A percentile compares a stretch with the other conserved stretches of the same genome.
Evolutionary conservation across 2,113 vertebrate species (phyloP).

Genomic region (Desmodus rotundus): DNA sequence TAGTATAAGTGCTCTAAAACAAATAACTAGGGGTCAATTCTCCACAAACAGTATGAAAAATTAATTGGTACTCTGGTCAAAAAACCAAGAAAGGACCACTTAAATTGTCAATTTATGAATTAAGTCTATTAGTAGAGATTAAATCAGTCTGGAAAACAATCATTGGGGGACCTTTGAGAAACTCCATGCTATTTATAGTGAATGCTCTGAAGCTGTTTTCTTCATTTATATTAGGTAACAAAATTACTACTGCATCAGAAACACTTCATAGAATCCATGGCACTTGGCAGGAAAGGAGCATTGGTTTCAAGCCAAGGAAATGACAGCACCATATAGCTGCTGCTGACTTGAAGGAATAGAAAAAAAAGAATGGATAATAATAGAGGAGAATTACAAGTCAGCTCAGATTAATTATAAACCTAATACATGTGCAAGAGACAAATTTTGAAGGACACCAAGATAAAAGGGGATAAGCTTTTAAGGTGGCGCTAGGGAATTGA

Average conservation of each 20-base stretch:
- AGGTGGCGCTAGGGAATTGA: neutral
- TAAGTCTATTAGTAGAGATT: constrained; percentile 71
- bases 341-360: constrained; percentile 17
- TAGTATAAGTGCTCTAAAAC: neutral
- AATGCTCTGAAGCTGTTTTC: constrained; percentile 67
- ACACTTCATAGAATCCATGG: constrained; percentile 75
- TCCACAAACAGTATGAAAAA: constrained; percentile 44
- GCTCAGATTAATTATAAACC: constrained; percentile 49
- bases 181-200: constrained; percentile 79
- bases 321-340: constrained; percentile 48
- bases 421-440: neutral
- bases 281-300: constrained; percentile 71
- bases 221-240: constrained; percentile 77
- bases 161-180: constrained; percentile 75
- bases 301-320: constrained; percentile 79
- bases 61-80: constrained; percentile 12
- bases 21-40: neutral
- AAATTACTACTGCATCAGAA: constrained; percentile 79
- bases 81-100: constrained; percentile 44
- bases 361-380: neutral
- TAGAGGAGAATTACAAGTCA: neutral
- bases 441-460: neutral
- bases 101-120: constrained; percentile 68
- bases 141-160: constrained; percentile 73
- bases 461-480: neutral